These are phyloP conservation scores for Chloroceryle amazona DNA, from an alignment of 2,797 vertebrate species.

Conservation along the genomic window DNA sequence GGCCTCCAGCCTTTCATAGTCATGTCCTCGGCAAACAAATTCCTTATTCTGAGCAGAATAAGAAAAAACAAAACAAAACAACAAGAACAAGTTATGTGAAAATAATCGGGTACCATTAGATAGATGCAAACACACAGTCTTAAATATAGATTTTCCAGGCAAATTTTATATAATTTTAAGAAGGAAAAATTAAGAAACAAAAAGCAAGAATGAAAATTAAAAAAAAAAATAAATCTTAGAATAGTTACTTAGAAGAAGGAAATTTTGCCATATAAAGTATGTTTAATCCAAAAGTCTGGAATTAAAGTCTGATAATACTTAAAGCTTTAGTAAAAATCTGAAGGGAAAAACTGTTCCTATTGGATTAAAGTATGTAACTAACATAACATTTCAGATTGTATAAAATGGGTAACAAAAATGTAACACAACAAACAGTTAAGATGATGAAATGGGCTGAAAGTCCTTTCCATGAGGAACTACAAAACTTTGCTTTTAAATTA, in stretches of 20 bases:
- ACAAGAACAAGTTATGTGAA: not conserved
- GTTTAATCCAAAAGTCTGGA: not conserved
- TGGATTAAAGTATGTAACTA: not conserved
- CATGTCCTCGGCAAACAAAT: constrained; percentile 96
- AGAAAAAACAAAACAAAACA: not conserved
- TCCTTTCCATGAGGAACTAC: not conserved
- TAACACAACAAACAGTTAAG: not conserved
- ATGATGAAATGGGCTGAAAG: not conserved
- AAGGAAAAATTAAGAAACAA: not conserved
- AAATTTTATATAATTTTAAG: not conserved
- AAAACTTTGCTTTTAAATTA: not conserved
- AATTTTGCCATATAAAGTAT: not conserved
- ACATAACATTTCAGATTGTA: not conserved
- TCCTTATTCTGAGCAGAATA: constrained; percentile 90
- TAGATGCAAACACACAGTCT: not conserved
- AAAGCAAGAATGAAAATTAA: not conserved
- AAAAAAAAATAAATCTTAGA: not conserved
- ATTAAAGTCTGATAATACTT: not conserved
- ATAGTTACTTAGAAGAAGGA: not conserved
- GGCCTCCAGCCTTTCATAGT: constrained; percentile 96
- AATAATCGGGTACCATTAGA: not conserved
- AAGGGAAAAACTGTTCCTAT: not conserved
- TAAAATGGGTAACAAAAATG: not conserved
- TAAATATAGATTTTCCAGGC: not conserved
- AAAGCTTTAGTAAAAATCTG: not conserved